Percentiles rank a stretch among this genome's conserved stretches.
Conservation (phyloP, 2,888 invertebrate species). For the Seladonia tumulorum region DNA sequence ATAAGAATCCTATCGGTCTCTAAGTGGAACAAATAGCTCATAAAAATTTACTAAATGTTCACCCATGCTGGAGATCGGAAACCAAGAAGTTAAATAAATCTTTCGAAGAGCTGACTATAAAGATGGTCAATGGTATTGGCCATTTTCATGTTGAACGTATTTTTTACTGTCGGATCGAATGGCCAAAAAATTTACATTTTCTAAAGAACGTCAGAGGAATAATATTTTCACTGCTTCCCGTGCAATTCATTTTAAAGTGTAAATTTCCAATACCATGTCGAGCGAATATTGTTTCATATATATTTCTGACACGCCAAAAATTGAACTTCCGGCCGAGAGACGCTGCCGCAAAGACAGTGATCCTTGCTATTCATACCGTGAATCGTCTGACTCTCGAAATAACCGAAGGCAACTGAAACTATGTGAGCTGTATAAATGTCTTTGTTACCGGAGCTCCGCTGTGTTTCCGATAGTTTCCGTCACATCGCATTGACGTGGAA, state of each 20-base stretch:
- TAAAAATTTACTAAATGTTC: background rate
- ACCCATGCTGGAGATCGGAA: background rate
- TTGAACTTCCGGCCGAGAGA: background rate
- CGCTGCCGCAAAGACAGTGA: background rate
- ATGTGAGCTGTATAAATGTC: background rate
- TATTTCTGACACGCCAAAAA: background rate
- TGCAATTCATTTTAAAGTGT: background rate
- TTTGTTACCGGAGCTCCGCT: background rate
- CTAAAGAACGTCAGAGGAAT: background rate
- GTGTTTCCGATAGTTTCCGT: background rate
- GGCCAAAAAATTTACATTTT: background rate
- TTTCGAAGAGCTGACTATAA: background rate
- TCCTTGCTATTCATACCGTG: background rate
- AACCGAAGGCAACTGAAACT: background rate
- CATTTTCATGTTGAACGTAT: background rate
- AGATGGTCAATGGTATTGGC: background rate
- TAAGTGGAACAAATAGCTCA: background rate
- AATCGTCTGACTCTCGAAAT: background rate
- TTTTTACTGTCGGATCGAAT: background rate
- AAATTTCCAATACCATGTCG: background rate
- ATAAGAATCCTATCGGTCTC: background rate
- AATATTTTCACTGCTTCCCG: background rate
- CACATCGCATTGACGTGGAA: background rate
- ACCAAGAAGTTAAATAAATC: background rate
- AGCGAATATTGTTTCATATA: background rate